Evolutionary conservation across 2,113 vertebrate genomes (phyloP).

Genomic region (Ptychochromis oligacanthus): DNA sequence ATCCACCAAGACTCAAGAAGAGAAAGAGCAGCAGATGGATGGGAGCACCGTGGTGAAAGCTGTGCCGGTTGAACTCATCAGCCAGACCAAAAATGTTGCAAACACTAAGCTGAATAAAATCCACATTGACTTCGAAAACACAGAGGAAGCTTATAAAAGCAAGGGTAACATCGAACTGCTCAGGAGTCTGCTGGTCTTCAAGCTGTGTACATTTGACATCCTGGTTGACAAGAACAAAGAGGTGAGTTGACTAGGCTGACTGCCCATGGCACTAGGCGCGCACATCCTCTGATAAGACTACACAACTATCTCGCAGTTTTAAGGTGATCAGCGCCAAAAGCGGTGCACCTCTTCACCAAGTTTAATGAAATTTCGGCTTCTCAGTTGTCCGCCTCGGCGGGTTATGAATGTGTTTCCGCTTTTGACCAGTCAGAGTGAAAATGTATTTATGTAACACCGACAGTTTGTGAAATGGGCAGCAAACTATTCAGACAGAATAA

Average conservation of each 20-base stretch:
- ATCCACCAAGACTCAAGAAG: constrained; percentile 51
- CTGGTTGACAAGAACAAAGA: constrained; percentile 82
- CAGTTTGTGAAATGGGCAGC: not conserved
- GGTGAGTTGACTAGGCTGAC: constrained; percentile 59
- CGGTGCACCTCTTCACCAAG: not conserved
- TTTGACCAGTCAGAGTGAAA: not conserved
- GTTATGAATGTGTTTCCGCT: not conserved
- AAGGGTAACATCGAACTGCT: constrained; percentile 82
- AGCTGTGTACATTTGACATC: constrained; percentile 76
- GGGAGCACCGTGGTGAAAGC: constrained; percentile 54
- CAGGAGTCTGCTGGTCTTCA: constrained; percentile 80
- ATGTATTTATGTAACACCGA: not conserved
- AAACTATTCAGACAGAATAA: not conserved
- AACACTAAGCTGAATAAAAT: constrained; percentile 3
- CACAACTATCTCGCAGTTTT: not conserved
- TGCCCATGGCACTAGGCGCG: not conserved
- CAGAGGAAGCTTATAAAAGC: constrained; percentile 83
- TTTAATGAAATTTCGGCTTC: not conserved
- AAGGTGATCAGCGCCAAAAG: not conserved
- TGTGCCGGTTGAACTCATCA: constrained; percentile 58
- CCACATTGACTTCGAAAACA: constrained; percentile 77
- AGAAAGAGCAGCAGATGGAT: constrained; percentile 24
- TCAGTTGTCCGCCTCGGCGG: not conserved
- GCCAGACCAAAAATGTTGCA: not conserved
- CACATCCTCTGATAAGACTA: not conserved